phyloP scores from a whole-genome alignment of 2,113 vertebrate genomes.

The Hyperopisus bebe region DNA sequence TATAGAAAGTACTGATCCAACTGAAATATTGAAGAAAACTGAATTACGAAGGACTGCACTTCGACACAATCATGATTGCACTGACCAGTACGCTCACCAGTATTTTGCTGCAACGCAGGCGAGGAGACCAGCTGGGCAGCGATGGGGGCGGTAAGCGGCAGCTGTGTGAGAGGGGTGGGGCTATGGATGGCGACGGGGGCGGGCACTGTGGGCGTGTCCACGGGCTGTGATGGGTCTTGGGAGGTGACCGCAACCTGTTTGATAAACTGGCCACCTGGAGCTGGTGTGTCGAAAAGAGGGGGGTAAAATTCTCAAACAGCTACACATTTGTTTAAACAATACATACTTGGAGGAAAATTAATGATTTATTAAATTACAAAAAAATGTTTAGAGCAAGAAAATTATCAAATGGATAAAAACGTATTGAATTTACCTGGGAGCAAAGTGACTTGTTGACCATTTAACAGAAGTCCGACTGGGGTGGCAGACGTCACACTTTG shows the following conservation, averaged over 20 bases:
- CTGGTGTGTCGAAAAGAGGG: slow-evolving; percentile 43
- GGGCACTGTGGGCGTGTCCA: slow-evolving; percentile 51
- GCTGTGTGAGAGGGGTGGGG: slow-evolving; percentile 60
- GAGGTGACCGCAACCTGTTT: slow-evolving; percentile 62
- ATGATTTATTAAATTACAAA: not conserved
- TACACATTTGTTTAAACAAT: not conserved
- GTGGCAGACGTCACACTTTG: slow-evolving; percentile 67
- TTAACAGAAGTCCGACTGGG: slow-evolving; percentile 73
- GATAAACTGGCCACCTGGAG: slow-evolving; percentile 69
- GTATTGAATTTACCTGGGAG: slow-evolving; percentile 63
- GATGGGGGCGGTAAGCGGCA: slow-evolving; percentile 46
- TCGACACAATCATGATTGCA: not conserved
- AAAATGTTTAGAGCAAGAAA: not conserved
- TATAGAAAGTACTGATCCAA: not conserved
- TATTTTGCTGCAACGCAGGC: not conserved
- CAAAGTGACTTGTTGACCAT: slow-evolving; percentile 73
- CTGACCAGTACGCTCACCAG: not conserved
- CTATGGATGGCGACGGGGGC: slow-evolving; percentile 68
- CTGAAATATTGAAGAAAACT: not conserved
- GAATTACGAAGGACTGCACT: not conserved
- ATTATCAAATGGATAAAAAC: not conserved
- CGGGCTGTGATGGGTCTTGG: slow-evolving; percentile 68
- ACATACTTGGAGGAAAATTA: not conserved
- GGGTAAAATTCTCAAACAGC: not conserved
- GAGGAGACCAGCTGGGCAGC: slow-evolving; percentile 35